A percentile compares a stretch with the other conserved stretches of the same genome.
Evolutionary conservation across 2,797 vertebrate genomes (phyloP).

Genomic region (Rhinichthys osculus): DNA sequence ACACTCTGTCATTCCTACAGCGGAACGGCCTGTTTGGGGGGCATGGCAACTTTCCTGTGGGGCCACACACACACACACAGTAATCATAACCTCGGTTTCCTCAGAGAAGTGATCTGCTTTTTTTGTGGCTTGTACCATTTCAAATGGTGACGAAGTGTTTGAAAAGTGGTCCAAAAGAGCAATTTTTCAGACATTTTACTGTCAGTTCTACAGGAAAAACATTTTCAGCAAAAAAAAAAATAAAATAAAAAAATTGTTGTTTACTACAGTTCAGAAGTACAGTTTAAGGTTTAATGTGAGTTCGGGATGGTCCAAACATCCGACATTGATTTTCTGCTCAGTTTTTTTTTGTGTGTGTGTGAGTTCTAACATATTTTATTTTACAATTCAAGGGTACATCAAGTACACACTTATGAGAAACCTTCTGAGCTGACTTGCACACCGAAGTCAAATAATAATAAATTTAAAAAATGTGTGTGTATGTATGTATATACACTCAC

Average conservation of each 20-base stretch:
- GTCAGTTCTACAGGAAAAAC: neutral
- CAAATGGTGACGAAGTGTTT: neutral
- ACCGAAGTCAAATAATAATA: neutral
- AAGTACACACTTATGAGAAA: neutral
- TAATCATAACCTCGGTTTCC: neutral
- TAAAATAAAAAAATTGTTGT: neutral
- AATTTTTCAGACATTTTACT: conserved; percentile 4
- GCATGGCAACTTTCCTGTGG: conserved; percentile 82
- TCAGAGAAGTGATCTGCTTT: neutral
- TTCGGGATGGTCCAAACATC: conserved; percentile 2
- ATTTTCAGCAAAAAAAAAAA: neutral
- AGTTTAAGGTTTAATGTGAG: neutral
- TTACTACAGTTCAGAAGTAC: neutral
- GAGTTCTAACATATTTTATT: neutral
- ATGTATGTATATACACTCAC: too few relatives aligned
- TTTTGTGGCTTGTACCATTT: neutral
- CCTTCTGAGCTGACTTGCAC: neutral
- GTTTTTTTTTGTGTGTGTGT: neutral
- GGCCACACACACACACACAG: conserved; percentile 5
- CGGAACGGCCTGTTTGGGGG: conserved; percentile 81
- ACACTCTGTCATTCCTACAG: conserved; percentile 84
- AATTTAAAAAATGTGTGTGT: too few relatives aligned
- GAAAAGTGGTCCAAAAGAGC: neutral
- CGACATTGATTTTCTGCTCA: neutral
- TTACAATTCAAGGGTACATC: neutral